Conservation (phyloP, 53 echinoderm and acorn worm species). For the Henricia sp. region DNA sequence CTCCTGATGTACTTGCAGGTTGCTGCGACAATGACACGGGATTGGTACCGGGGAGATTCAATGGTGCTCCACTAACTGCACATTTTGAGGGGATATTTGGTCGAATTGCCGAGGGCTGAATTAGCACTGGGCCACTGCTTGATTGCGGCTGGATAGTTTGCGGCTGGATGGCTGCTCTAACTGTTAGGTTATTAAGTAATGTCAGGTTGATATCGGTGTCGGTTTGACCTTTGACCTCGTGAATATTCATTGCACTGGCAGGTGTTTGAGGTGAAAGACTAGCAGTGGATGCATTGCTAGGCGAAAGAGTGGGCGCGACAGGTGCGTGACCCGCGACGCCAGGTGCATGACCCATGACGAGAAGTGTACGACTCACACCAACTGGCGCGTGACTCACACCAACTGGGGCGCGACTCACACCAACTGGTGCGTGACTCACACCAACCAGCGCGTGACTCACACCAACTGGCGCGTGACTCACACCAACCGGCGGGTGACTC, state of each 20-base stretch:
- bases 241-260: not conserved
- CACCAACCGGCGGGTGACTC: too few species aligned
- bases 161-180: not conserved
- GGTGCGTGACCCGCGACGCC: too few species aligned
- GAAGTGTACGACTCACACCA: too few species aligned
- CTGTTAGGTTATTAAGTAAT: conserved; percentile 13
- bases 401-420: too few species aligned
- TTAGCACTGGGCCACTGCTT: conserved; percentile 2
- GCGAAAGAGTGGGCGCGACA: too few species aligned
- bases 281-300: too few species aligned
- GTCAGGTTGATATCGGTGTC: conserved; percentile 36
- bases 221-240: not conserved
- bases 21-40: conserved; percentile 53
- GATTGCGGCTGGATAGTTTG: not conserved
- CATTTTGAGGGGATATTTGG: conserved; percentile 5
- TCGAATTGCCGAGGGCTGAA: conserved; percentile 46
- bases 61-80: conserved; percentile 3
- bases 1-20: conserved; percentile 41
- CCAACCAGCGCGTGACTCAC: too few species aligned
- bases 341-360: too few species aligned
- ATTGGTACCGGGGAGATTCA: not conserved
- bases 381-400: too few species aligned
- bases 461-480: too few species aligned
- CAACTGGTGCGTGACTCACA: too few species aligned
- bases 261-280: too few species aligned